Evolutionary conservation across 2,113 vertebrate genomes (phyloP), one percentile per base, ranked within the genome.

Genomic region (Notarius quadriscutis): DNA sequence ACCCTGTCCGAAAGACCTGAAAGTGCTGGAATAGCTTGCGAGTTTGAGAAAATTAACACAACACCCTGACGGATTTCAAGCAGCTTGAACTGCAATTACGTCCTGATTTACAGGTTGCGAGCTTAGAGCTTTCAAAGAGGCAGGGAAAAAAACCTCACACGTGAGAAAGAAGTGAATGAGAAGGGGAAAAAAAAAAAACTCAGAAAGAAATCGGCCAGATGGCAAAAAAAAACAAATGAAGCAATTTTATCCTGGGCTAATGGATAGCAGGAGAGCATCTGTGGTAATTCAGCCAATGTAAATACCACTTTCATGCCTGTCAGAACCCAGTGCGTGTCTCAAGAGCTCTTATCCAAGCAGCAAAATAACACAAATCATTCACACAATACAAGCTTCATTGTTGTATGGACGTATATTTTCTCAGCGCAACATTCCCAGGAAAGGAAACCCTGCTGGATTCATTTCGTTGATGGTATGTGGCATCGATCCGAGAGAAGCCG

Each of bases 221-320:
- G 90, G 92, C 82, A 65, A 83, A 88, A 78, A 88, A 78, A 89
- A 91, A 90, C 84, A 92, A 91, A 91, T 91, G 90, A 91, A 89
- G 86, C 89, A 90, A 91, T 91, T 91, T 89, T 65, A 77, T 62
- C 89, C 71, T 58, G 81, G 63, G 86, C 80, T 91, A 81, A 90
- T 88, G 85, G 83, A 79, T 77, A 77, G 86, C 86, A 84, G 80
- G 85, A n/a, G 81, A 87, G 85, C 91, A 91, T 90, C 90, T 89
- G 91, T 81, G 75, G 72, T 89, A 87, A 89, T 91, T 88, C 90
- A 87, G 88, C 87, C 91, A 89, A 84, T 84, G 89, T 84, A 86
- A 89, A 92, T 80, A 77, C 84, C 84, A 84, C 85, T 91, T 88
- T 88, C 85, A 85, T 78, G 87, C 78, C 86, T 91, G 87, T 90